Conservation (phyloP, 2,113 vertebrate genomes). For the Antechinus stuartii region DNA sequence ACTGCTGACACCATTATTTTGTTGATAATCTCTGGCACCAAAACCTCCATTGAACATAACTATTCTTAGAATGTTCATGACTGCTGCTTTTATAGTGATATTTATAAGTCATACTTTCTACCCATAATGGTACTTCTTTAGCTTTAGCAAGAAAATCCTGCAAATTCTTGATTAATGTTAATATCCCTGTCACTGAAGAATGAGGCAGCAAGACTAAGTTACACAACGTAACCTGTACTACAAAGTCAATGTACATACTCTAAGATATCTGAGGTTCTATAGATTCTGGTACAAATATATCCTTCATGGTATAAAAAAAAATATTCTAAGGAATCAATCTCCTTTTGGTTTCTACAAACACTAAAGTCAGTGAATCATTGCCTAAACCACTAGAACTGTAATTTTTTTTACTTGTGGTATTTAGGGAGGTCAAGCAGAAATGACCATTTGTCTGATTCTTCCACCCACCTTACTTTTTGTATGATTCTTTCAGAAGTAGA, state of each 20-base stretch:
- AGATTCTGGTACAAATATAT: conserved; percentile 98
- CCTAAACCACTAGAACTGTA: conserved; percentile 81
- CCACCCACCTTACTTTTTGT: conserved; percentile 99
- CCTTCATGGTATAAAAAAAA: conserved; percentile 94
- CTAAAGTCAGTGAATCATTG: conserved; percentile 95
- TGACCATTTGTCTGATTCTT: conserved; percentile 95
- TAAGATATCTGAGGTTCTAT: conserved; percentile 97
- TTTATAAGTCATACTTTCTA: conserved; percentile 96
- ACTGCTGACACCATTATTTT: conserved; percentile 87
- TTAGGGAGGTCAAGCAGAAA: conserved; percentile 97
- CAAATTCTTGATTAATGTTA: conserved; percentile 98
- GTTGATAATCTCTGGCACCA: conserved; percentile 96
- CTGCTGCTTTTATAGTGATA: conserved; percentile 96
- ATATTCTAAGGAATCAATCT: conserved; percentile 96
- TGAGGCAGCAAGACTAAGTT: conserved; percentile 98
- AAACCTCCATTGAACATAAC: conserved; percentile 96
- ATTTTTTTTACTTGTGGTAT: conserved; percentile 92
- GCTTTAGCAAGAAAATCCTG: conserved; percentile 98
- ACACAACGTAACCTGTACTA: conserved; percentile 97
- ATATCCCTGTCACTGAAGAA: conserved; percentile 98
- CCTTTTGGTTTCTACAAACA: conserved; percentile 99
- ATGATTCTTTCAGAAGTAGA: conserved; percentile 99
- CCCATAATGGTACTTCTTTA: conserved; percentile 98
- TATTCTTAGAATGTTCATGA: conserved; percentile 94
- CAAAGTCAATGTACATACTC: conserved; percentile 99